Base-by-base conservation (phyloP, 2,888 invertebrate genomes). In the Falcaria lacertinaria region DNA sequence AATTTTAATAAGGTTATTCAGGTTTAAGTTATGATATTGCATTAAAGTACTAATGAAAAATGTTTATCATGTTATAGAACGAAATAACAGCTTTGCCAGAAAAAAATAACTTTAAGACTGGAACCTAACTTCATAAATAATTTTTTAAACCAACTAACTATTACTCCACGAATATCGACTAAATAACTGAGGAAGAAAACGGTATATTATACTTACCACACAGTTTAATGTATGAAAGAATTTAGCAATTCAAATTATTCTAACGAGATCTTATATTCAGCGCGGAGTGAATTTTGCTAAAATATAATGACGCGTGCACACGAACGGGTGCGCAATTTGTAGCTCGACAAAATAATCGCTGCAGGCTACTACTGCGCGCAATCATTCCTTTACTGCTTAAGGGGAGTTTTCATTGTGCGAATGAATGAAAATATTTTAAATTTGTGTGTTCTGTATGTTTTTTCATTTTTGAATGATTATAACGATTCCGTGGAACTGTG, bases 321-420 rank as follows among this genome's bases (percentile, higher is more conserved):
- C 80, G 79, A 77, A 77, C 77, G 75, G 69, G 62, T 56, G 73
- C 75, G 81, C 85, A 87, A 87, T 87, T 88, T 87, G 72, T 80
- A 76, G 71, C 80, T 74, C 77, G 75, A 82, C 78, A 85, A 87
- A 22, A 86, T 87, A 81, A 81, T 71, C 80, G 85, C 88, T 80
- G 54, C 61, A 54, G 78, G 82, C 74, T 62, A 55, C 64, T 43
- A 41, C 64, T 61, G 64, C 54, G 65, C 64, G 74, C 74, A 82
- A 80, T 82, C 80, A 80, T 71, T 57, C 54, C 52, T 61, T 57
- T 62, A 57, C 51, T 59, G 57, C 50, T 50, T 49, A 55, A 55
- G 47, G 55, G 53, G 47, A 44, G 71, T 67, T 61, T 70, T 67
- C 71, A 69, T 61, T 71, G 58, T 54, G 15, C 48, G 40, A 50